phyloP scores from a whole-genome alignment of 2,113 vertebrate genomes.

The Muntiacus muntjak region DNA sequence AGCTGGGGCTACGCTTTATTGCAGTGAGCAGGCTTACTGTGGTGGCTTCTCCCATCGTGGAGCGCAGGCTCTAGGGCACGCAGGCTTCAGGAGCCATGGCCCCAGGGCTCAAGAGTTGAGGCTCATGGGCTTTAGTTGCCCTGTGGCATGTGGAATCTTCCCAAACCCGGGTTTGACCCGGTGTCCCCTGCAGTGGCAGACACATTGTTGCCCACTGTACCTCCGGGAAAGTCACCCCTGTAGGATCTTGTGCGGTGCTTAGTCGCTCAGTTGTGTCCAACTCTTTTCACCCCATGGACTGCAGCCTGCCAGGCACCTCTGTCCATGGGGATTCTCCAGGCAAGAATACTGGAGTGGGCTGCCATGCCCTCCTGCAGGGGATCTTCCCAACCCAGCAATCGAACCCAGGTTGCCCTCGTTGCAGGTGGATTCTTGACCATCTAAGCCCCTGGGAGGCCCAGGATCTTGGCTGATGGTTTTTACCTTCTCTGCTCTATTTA shows the following conservation, averaged over 20 bases:
- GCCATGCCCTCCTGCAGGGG: neutral
- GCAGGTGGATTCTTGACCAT: neutral
- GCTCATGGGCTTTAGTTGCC: neutral
- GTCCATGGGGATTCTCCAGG: neutral
- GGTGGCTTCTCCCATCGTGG: neutral
- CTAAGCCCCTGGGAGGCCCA: neutral
- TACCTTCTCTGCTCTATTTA: neutral
- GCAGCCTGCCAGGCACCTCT: neutral
- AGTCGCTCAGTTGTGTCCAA: neutral
- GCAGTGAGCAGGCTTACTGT: neutral
- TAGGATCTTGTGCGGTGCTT: fast-evolving
- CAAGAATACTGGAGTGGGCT: neutral
- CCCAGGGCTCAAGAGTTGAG: neutral
- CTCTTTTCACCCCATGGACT: neutral
- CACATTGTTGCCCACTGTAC: neutral
- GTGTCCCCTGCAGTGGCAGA: neutral
- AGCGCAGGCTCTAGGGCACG: neutral
- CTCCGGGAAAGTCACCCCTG: neutral
- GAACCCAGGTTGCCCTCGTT: fast-evolving
- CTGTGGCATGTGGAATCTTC: fast-evolving
- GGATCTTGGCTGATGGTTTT: neutral
- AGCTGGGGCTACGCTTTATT: neutral
- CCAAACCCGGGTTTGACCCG: neutral
- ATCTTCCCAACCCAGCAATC: neutral
- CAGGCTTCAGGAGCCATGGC: neutral